Conservation (phyloP, 2,888 invertebrate genomes). For the Eupithecia pulchellata region DNA sequence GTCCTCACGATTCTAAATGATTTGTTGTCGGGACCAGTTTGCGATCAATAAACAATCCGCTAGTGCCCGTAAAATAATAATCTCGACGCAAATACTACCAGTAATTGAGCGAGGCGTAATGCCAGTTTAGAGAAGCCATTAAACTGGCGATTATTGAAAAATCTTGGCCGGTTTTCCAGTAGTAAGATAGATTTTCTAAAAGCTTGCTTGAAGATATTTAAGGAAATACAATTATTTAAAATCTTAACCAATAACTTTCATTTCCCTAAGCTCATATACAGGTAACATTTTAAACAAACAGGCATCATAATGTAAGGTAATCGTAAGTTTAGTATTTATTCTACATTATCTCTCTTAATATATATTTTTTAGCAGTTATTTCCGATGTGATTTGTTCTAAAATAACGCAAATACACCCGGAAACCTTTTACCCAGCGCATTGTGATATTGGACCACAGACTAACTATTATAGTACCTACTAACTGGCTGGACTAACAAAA, state of each 20-base stretch:
- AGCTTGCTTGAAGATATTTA: not conserved
- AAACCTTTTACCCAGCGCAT: not conserved
- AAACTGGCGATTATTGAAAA: not conserved
- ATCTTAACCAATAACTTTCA: not conserved
- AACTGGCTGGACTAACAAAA: no score
- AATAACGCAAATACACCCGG: not conserved
- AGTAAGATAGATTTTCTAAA: no score
- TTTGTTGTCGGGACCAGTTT: constrained; percentile 44
- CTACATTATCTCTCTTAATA: not conserved
- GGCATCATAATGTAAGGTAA: not conserved
- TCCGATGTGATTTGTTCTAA: not conserved
- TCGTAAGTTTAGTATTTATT: not conserved
- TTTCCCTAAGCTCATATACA: not conserved
- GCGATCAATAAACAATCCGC: constrained; percentile 45
- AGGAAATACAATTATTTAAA: not conserved
- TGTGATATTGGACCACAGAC: no score
- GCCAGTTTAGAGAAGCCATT: not conserved
- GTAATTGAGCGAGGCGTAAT: constrained; percentile 12
- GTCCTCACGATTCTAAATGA: constrained; percentile 44
- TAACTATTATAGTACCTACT: no score
- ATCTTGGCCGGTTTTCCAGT: not conserved
- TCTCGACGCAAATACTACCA: constrained; percentile 9
- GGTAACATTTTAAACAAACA: not conserved
- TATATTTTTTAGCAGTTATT: not conserved
- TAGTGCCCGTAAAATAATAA: constrained; percentile 20